phyloP scores from a whole-genome alignment of 2,113 vertebrate genomes.

The Anhinga anhinga region DNA sequence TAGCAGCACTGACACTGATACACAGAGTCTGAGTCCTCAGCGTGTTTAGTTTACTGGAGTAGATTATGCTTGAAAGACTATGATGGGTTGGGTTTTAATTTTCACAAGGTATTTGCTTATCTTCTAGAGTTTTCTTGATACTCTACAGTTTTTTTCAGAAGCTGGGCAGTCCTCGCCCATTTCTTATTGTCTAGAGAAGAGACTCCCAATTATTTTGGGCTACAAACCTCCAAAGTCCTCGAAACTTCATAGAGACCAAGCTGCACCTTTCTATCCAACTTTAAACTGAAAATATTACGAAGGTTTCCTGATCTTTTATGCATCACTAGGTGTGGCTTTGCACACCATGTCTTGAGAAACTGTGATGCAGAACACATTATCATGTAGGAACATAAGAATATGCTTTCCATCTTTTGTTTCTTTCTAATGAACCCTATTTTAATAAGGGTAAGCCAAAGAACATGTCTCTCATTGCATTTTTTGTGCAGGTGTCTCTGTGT shows the following conservation, averaged over 20 bases:
- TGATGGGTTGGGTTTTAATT: background rate
- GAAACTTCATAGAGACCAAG: background rate
- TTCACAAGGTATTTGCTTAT: background rate
- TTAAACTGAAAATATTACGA: background rate
- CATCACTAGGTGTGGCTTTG: background rate
- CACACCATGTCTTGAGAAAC: background rate
- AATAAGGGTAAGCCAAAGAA: background rate
- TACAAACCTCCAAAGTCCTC: background rate
- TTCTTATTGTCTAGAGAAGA: background rate
- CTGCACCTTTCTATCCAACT: background rate
- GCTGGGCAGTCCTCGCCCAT: background rate
- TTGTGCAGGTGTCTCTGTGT: background rate
- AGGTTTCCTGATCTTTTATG: background rate
- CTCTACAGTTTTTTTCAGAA: background rate
- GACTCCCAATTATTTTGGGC: background rate
- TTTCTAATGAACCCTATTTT: background rate
- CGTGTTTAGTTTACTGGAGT: background rate
- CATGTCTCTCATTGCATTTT: background rate
- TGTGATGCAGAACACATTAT: background rate
- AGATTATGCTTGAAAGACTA: background rate
- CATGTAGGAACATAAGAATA: background rate
- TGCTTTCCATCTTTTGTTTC: background rate
- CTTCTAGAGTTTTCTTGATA: background rate
- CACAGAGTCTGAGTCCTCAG: background rate
- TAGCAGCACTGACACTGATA: background rate